Conservation (phyloP, 2,113 vertebrate species). For the Phrynosoma blainvillii region DNA sequence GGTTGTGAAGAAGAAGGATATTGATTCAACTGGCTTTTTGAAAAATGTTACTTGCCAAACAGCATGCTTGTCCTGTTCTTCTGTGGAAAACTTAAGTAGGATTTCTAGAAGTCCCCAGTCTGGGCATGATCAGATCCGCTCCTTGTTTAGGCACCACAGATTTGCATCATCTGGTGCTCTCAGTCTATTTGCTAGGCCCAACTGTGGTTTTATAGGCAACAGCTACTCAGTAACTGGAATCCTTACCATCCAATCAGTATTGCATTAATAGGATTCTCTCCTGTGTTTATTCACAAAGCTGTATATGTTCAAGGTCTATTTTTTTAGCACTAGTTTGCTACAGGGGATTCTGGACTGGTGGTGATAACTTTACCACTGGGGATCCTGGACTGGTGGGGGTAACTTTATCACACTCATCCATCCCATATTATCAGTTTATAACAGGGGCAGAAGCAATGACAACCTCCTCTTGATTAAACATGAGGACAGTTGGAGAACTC, state of each 20-base stretch:
- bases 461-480: conserved; percentile 61
- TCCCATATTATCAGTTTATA: conserved; percentile 49
- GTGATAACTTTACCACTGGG: conserved; percentile 37
- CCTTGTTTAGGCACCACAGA: neutral
- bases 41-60: neutral
- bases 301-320: conserved; percentile 45
- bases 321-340: neutral
- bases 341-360: conserved; percentile 20
- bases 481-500: conserved; percentile 8
- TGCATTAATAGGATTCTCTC: conserved; percentile 53
- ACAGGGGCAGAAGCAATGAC: conserved; percentile 37
- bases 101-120: too few relatives aligned
- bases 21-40: neutral
- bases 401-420: conserved; percentile 30
- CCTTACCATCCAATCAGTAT: conserved; percentile 65
- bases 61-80: neutral
- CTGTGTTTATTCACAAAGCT: conserved; percentile 62
- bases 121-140: neutral
- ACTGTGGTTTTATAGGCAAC: conserved; percentile 46
- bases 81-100: neutral
- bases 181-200: neutral
- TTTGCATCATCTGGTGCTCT: neutral
- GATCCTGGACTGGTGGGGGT: conserved; percentile 44
- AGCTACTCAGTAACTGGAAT: conserved; percentile 69
- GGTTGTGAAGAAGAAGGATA: conserved; percentile 31